Base-by-base conservation (phyloP, 2,888 invertebrate species). In the Nasonovia ribisnigri region DNA sequence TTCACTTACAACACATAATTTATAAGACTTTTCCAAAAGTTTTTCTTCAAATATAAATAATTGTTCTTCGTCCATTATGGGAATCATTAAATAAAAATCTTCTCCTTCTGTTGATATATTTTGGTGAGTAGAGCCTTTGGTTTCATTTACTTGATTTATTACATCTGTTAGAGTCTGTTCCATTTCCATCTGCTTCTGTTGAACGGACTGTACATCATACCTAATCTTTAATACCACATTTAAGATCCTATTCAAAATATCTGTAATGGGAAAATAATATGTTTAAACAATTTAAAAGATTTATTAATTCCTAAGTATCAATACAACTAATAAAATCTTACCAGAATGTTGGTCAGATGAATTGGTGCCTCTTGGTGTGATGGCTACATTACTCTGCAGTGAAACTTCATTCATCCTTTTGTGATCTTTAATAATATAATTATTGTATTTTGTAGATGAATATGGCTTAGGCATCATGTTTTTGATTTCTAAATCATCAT, bases 171-270 rank as follows among this genome's bases (percentile, higher is more conserved):
- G 26, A 29, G 36, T 29, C 29, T 86, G 86, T 46, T 86, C 46
- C 26, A 86, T 86, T 86, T 86, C 86, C 43, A 46, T 46, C 46
- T 86, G 86, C 11, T 26, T 86, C 29, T 86, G 86, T 29, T 26
- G 29, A 86, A 86, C 5, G 43, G 86, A 43, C 43, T 87, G 13
- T 42, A 87, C 86, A n/a, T 87, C 86, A 87, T 87, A 87, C 29
- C n/a, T 29, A 46, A 48, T 48, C 46, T 87, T 87, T 48, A 87
- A 48, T 29, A 87, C 86, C 3, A 87, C 86, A 13, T 46, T 48
- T 16, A 84, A 84, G 24, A 84, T 87, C 13, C 13, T 87, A 13
- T 87, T 87, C 86, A 87, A 87, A 29, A 87, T 46, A 26, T 48
- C 86, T 48, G 36, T 42, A 42, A 84, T 42, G 51, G 24, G 3